Percentiles rank a stretch among this genome's conserved stretches.
Conservation (phyloP, 2,113 vertebrate genomes). For the Ictalurus punctatus region DNA sequence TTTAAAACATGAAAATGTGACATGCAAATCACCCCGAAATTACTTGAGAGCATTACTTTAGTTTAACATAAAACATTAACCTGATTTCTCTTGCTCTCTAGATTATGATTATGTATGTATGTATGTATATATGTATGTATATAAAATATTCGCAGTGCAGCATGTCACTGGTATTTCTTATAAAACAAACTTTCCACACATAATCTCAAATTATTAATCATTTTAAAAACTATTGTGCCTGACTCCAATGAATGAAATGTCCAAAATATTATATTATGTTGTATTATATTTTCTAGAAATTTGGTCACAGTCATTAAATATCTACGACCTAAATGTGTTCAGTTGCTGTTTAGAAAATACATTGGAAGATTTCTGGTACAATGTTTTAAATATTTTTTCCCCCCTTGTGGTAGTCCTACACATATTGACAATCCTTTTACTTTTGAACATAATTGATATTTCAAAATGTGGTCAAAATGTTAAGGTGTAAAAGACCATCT, state of each 20-base stretch:
- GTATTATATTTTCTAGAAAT: neutral
- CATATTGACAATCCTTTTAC: neutral
- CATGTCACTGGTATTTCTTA: neutral
- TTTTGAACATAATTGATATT: neutral
- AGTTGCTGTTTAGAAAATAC: neutral
- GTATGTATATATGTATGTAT: no score
- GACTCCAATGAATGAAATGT: no score
- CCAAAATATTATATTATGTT: neutral
- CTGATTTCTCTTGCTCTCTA: no score
- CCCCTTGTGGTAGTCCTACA: neutral
- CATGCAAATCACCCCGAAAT: neutral
- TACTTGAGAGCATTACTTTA: neutral
- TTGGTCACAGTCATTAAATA: neutral
- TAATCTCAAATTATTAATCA: neutral
- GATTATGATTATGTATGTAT: no score
- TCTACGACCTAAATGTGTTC: neutral
- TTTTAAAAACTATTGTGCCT: no score
- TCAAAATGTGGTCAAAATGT: neutral
- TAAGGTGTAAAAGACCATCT: neutral
- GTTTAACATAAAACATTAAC: neutral
- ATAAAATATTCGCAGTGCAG: neutral
- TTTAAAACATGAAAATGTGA: neutral
- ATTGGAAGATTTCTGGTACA: neutral
- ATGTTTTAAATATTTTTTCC: no score
- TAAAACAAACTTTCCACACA: neutral